Percentiles rank a stretch among this genome's conserved stretches.
phyloP scores from a whole-genome alignment of 1,140 invertebrate species.

The Magallana gigas region DNA sequence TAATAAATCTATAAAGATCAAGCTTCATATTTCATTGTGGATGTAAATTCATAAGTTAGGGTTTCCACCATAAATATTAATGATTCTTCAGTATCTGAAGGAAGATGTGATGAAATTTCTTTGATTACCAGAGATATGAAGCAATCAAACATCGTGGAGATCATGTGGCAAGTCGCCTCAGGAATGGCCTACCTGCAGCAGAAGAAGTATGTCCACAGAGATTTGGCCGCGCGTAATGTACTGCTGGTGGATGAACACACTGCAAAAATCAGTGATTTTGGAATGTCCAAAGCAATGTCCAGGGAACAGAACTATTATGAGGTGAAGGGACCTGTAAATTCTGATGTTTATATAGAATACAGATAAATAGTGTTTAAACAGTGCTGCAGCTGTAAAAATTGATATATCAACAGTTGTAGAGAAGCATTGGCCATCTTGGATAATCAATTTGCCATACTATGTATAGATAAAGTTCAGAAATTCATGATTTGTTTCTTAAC shows the following conservation, averaged over 20 bases:
- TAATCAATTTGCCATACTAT: too few species aligned
- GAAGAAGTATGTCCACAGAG: slow-evolving; percentile 88
- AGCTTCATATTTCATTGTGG: too few species aligned
- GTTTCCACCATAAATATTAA: too few species aligned
- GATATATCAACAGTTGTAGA: too few species aligned
- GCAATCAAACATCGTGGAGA: slow-evolving; percentile 61
- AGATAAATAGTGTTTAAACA: too few species aligned
- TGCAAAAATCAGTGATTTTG: slow-evolving; percentile 91
- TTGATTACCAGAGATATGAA: slow-evolving; percentile 37
- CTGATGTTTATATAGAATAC: too few species aligned
- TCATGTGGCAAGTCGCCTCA: slow-evolving; percentile 78
- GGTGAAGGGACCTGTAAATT: slow-evolving; percentile 56
- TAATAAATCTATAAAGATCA: too few species aligned
- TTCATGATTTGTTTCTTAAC: too few species aligned
- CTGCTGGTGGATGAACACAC: slow-evolving; percentile 88
- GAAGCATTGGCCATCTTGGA: too few species aligned
- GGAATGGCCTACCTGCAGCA: slow-evolving; percentile 95
- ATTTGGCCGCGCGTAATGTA: slow-evolving; percentile 95
- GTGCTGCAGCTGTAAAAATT: too few species aligned
- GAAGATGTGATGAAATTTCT: slow-evolving; percentile 41
- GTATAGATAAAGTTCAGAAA: too few species aligned
- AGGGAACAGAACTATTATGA: slow-evolving; percentile 78
- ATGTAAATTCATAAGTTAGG: too few species aligned
- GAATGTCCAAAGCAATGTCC: slow-evolving; percentile 78
- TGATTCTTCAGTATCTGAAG: neutral